phyloP scores from a whole-genome alignment of 2,888 invertebrate species.

The Apamea anceps region DNA sequence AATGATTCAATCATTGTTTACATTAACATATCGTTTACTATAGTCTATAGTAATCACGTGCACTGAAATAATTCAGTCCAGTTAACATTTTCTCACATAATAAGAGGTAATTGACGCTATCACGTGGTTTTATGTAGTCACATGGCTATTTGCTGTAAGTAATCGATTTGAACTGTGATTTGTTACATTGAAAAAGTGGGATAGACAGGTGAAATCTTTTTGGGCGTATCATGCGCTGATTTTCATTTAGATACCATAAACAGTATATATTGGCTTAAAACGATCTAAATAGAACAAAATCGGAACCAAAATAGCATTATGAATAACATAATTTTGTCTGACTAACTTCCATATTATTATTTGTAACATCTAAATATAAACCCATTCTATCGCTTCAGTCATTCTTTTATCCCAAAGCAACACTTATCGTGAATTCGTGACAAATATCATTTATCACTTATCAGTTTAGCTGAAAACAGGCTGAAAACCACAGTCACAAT shows the following conservation, averaged over 20 bases:
- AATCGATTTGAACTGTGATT: conserved; percentile 27
- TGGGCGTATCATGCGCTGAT: background rate
- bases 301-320: conserved; percentile 13
- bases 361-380: conserved; percentile 38
- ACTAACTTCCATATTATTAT: conserved; percentile 6
- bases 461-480: conserved; percentile 2
- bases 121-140: conserved; percentile 48
- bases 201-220: background rate
- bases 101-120: conserved; percentile 39
- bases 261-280: background rate
- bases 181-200: background rate
- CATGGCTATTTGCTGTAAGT: conserved; percentile 14
- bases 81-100: conserved; percentile 50
- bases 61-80: conserved; percentile 39
- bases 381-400: background rate
- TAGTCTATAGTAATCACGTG: conserved; percentile 35
- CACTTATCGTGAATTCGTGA: conserved; percentile 53
- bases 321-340: conserved; percentile 3
- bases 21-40: conserved; percentile 33
- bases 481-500: conserved; percentile 35
- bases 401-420: conserved; percentile 43
- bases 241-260: background rate
- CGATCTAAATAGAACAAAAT: background rate
- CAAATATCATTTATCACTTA: conserved; percentile 46
- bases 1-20: conserved; percentile 28